Evolutionary conservation across 1,140 invertebrate genomes (phyloP), one percentile per base, ranked within the genome.

Genomic region (Halesus radiatus): DNA sequence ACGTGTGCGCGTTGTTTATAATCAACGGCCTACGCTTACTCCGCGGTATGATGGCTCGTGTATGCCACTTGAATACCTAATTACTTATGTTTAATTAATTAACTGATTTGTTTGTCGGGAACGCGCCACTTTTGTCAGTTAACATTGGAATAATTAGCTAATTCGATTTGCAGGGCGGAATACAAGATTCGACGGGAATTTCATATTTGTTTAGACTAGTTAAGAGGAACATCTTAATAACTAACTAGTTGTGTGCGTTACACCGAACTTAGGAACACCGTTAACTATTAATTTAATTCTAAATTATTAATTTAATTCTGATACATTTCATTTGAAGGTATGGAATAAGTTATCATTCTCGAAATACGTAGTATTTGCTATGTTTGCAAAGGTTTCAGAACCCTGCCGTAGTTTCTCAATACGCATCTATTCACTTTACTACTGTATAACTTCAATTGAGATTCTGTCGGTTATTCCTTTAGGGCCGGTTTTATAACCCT

Each of bases 21-120:
- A 58, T 56, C 53, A 75, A 75, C 72, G 32, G 29, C 75, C 54
- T 60, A 81, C 73, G 75, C 56, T 72, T 20, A 66, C 56, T 13
- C n/a, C 58, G 60, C 53, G n/a, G 58, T 78, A 74, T 73, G 64
- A 74, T 70, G 52, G 52, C 60, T 66, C 56, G 75, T 77, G 66
- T 76, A 73, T 62, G 76, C 80, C 80, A 62, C 66, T 54, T 77
- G 75, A 81, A 81, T 81, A 77, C 76, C 62, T 70, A 81, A 81
- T 81, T 78, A 81, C 75, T 73, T 74, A 74, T 70, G 75, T 81
- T 81, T 78, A 74, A 78, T 81, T 81, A 81, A 81, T 81, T 81
- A 81, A 81, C 80, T 81, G 80, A 81, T 81, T 81, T 81, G 80
- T 74, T 81, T 81, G 80, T 77, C 50, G 50, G 52, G 20, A 75